phyloP scores from a whole-genome alignment of 2,113 vertebrate species.

The Pterocles orientalis region DNA sequence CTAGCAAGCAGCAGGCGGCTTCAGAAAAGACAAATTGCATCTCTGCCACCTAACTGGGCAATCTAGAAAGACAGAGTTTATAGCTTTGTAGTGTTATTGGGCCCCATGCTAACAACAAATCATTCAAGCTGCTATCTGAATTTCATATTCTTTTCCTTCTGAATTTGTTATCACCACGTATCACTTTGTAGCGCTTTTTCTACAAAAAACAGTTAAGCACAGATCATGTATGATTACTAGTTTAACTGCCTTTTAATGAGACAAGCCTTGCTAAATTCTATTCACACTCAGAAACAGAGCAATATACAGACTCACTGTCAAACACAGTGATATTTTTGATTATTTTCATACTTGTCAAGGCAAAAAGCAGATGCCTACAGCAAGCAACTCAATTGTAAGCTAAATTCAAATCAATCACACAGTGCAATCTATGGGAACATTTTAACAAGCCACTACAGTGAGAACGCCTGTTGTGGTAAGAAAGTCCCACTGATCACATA shows the following conservation, averaged over 20 bases:
- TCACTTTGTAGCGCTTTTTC: conserved; percentile 62
- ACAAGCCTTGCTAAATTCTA: conserved; percentile 38
- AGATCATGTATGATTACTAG: conserved; percentile 51
- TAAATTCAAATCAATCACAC: neutral
- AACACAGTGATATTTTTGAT: neutral
- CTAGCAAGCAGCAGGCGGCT: conserved; percentile 82
- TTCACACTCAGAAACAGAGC: conserved; percentile 55
- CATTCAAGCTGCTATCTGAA: conserved; percentile 75
- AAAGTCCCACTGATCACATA: neutral
- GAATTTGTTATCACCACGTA: conserved; percentile 74
- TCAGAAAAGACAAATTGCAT: conserved; percentile 84
- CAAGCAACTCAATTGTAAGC: neutral
- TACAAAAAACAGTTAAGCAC: conserved; percentile 39
- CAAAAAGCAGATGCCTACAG: neutral
- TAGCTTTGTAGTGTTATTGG: conserved; percentile 81
- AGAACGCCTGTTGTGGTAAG: neutral
- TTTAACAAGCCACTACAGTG: neutral
- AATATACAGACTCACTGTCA: conserved; percentile 2
- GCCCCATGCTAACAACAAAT: conserved; percentile 81
- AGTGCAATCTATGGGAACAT: neutral
- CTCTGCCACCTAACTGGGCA: conserved; percentile 83
- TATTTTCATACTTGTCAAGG: conserved; percentile 8
- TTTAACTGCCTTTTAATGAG: conserved; percentile 70
- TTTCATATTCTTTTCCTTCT: conserved; percentile 75
- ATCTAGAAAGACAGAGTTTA: conserved; percentile 82